Conservation (phyloP, 2,113 vertebrate species). For the Podiceps cristatus region DNA sequence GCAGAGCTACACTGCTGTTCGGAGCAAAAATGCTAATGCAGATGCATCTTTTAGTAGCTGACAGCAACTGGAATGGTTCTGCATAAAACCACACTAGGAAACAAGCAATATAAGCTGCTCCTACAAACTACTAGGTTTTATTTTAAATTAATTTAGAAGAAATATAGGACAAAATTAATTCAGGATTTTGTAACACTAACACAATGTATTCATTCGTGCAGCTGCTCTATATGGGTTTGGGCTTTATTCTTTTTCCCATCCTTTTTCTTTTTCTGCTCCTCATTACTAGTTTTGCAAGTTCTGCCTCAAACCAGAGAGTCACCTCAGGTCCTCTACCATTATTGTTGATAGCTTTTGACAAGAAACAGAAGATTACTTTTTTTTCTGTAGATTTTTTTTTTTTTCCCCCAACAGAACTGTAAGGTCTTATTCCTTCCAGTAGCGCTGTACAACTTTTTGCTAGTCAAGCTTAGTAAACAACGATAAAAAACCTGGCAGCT, state of each 20-base stretch:
- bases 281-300: background rate
- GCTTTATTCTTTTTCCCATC: background rate
- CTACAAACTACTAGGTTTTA: background rate
- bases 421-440: background rate
- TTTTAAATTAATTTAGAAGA: slow-evolving; percentile 26
- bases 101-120: background rate
- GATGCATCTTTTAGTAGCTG: background rate
- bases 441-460: background rate
- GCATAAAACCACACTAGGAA: background rate
- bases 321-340: background rate
- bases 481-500: background rate
- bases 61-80: background rate
- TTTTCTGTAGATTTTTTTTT: background rate
- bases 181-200: background rate
- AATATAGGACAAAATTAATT: slow-evolving; percentile 13
- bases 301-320: background rate
- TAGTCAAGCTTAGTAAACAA: background rate
- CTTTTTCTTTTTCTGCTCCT: background rate
- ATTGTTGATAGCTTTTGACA: background rate
- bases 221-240: background rate
- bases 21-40: background rate
- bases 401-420: background rate
- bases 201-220: accelerated
- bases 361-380: background rate
- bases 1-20: background rate